Percentiles rank a stretch among this genome's conserved stretches.
Conservation (phyloP, 2,797 vertebrate genomes). For the Ciconia nigra region DNA sequence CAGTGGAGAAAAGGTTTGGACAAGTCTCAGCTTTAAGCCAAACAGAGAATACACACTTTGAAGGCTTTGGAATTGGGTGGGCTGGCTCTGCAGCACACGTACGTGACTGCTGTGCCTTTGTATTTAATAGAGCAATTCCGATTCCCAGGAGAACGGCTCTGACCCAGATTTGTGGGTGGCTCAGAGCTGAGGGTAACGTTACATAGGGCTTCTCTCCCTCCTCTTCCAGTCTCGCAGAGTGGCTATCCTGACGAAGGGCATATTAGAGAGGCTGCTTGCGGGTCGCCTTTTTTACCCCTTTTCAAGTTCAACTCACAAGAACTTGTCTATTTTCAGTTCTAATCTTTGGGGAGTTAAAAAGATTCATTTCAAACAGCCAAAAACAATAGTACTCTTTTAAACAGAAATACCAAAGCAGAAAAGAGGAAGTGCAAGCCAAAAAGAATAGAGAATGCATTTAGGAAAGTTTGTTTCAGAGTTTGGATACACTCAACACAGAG, state of each 20-base stretch:
- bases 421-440: neutral
- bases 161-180: neutral
- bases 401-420: neutral
- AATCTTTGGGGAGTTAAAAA: neutral
- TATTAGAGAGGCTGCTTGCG: neutral
- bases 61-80: neutral
- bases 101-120: neutral
- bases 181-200: neutral
- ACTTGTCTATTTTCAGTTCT: neutral
- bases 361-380: neutral
- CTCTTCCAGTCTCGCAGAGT: neutral
- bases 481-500: rapidly evolving
- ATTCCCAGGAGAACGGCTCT: neutral
- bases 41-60: neutral
- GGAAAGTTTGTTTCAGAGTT: neutral
- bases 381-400: neutral
- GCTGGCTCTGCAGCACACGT: rapidly evolving
- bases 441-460: neutral
- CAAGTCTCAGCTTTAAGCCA: neutral
- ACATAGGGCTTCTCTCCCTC: neutral
- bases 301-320: neutral
- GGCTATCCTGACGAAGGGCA: rapidly evolving
- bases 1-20: neutral
- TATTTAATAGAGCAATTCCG: neutral
- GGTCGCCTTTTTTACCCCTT: neutral